These are phyloP conservation scores for Molothrus aeneus DNA, from an alignment of 2,797 vertebrate species.

Conservation along the genomic window DNA sequence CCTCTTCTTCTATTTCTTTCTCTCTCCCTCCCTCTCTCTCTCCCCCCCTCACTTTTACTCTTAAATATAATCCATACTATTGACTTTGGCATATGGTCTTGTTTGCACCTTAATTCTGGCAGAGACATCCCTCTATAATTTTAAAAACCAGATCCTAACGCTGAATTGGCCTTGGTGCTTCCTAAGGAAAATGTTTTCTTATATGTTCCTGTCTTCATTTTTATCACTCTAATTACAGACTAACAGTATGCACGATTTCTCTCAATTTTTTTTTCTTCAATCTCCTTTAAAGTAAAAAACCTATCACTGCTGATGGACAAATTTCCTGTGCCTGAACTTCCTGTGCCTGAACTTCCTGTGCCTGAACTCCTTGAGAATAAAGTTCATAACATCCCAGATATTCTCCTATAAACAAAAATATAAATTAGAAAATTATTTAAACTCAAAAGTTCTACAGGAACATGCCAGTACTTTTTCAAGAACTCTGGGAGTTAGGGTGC, in stretches of 20 bases:
- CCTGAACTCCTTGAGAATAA: not conserved
- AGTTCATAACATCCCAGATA: not conserved
- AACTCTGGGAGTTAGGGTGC: not conserved
- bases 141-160: not conserved
- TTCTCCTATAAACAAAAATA: not conserved
- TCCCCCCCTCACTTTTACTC: not conserved
- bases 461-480: not conserved
- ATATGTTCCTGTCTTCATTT: not conserved
- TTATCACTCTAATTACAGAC: not conserved
- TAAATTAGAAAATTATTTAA: not conserved
- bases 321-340: not conserved
- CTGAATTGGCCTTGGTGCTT: not conserved
- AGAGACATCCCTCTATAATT: not conserved
- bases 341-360: not conserved
- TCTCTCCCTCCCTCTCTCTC: not conserved
- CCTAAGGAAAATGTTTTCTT: not conserved
- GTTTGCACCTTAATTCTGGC: too few relatives aligned
- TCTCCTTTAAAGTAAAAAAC: not conserved
- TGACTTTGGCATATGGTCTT: too few relatives aligned
- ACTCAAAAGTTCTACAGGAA: not conserved
- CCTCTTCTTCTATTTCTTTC: not conserved
- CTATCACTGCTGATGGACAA: not conserved
- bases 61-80: not conserved
- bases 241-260: rapidly evolving
- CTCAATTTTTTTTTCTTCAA: not conserved